Percentiles rank a stretch among this genome's conserved stretches.
These are phyloP conservation scores for Ceratina calcarata DNA, from an alignment of 1,140 invertebrate genomes.

Conservation along the genomic window DNA sequence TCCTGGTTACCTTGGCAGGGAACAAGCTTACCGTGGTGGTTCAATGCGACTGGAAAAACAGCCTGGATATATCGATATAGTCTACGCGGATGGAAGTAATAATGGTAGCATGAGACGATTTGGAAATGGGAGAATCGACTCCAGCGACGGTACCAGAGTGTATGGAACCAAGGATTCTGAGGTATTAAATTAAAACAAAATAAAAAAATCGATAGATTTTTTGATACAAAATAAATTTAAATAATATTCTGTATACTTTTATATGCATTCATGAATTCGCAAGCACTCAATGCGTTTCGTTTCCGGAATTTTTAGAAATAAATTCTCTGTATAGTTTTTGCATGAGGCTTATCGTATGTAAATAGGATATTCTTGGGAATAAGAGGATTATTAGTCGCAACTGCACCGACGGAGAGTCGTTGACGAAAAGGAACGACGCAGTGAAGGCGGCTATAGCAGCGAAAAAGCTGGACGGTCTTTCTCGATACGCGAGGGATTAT, in stretches of 20 bases:
- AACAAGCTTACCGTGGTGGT: neutral
- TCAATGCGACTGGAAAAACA: conserved; percentile 57
- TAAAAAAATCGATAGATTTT: too few species aligned
- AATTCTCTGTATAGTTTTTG: neutral
- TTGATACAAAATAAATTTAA: too few species aligned
- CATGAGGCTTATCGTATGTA: neutral
- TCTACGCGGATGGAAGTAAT: conserved; percentile 69
- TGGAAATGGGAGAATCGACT: conserved; percentile 67
- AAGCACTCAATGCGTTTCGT: too few species aligned
- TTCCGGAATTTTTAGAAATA: too few species aligned
- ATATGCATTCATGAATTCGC: too few species aligned
- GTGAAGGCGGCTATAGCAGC: conserved; percentile 65
- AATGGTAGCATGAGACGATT: conserved; percentile 58
- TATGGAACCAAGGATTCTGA: conserved; percentile 70
- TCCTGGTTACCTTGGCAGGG: neutral
- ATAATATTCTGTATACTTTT: too few species aligned
- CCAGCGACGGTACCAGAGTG: conserved; percentile 57
- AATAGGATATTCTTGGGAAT: conserved; percentile 70
- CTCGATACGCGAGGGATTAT: conserved; percentile 74
- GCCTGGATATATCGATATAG: conserved; percentile 73
- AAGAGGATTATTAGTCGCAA: conserved; percentile 72
- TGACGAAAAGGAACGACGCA: conserved; percentile 73
- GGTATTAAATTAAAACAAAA: conserved; percentile 44
- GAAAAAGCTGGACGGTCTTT: conserved; percentile 70
- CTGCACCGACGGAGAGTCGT: conserved; percentile 74